Evolutionary conservation across 2,888 invertebrate species (phyloP).

Genomic region (Lasius platythorax): DNA sequence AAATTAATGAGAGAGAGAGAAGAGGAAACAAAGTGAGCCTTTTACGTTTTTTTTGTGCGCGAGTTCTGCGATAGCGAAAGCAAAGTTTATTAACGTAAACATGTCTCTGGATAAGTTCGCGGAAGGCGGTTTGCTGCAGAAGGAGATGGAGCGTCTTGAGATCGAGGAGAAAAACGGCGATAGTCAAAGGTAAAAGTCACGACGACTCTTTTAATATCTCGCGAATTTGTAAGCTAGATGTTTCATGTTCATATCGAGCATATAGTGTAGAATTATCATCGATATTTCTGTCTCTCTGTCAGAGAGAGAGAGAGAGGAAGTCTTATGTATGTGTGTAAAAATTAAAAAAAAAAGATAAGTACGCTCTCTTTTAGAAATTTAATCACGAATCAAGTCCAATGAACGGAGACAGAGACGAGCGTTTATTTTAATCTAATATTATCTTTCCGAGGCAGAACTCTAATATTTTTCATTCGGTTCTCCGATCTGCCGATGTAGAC

Average conservation of each 20-base stretch:
- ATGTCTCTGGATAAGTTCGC: slow-evolving; percentile 85
- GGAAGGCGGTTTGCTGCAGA: slow-evolving; percentile 81
- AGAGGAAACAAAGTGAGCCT: slow-evolving; percentile 59
- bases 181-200: slow-evolving; percentile 79
- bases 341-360: neutral
- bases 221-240: no score
- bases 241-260: neutral
- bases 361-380: neutral
- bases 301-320: no score
- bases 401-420: neutral
- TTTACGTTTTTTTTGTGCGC: slow-evolving; percentile 61
- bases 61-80: slow-evolving; percentile 49
- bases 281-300: neutral
- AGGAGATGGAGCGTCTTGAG: slow-evolving; percentile 84
- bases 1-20: slow-evolving; percentile 57
- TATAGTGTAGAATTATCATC: slow-evolving; percentile 4
- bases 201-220: no score
- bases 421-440: neutral
- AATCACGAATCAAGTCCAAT: neutral
- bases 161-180: slow-evolving; percentile 85
- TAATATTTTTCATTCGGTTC: neutral
- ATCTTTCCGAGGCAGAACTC: neutral
- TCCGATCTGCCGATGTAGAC: neutral
- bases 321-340: no score
- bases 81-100: slow-evolving; percentile 53